phyloP scores from a whole-genome alignment of 2,797 vertebrate genomes.

The Hippopotamyrus pictus region DNA sequence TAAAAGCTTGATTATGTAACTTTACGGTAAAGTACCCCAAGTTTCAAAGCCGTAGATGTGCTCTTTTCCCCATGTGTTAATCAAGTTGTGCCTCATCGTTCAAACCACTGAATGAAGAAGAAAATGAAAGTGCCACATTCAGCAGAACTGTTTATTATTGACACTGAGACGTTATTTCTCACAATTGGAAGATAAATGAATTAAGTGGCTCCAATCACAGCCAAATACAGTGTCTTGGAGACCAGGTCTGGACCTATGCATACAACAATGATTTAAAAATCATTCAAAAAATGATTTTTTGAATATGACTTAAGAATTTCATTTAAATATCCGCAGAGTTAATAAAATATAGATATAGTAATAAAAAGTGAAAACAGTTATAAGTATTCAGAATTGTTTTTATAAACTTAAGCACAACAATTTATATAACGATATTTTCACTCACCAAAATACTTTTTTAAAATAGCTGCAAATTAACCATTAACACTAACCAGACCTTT shows the following conservation, averaged over 20 bases:
- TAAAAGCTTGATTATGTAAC: neutral
- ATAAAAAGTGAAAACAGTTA: neutral
- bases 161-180: slow-evolving; percentile 7
- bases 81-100: slow-evolving; percentile 16
- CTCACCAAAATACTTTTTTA: neutral
- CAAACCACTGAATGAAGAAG: slow-evolving; percentile 12
- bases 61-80: neutral
- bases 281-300: neutral
- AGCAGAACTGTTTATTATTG: slow-evolving; percentile 18
- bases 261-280: slow-evolving; percentile 45
- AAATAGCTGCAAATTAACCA: neutral
- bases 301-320: neutral
- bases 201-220: slow-evolving; percentile 39
- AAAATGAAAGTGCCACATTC: neutral
- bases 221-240: slow-evolving; percentile 55
- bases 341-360: neutral
- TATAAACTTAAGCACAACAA: slow-evolving; percentile 59
- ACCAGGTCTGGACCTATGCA: slow-evolving; percentile 42
- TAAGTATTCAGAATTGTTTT: neutral
- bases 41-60: neutral
- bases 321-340: neutral
- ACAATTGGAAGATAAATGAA: slow-evolving; percentile 33
- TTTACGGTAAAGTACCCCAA: neutral
- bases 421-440: neutral
- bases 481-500: slow-evolving; percentile 56